Evolutionary conservation across 2,113 vertebrate genomes (phyloP).

Genomic region (Callospermophilus lateralis): DNA sequence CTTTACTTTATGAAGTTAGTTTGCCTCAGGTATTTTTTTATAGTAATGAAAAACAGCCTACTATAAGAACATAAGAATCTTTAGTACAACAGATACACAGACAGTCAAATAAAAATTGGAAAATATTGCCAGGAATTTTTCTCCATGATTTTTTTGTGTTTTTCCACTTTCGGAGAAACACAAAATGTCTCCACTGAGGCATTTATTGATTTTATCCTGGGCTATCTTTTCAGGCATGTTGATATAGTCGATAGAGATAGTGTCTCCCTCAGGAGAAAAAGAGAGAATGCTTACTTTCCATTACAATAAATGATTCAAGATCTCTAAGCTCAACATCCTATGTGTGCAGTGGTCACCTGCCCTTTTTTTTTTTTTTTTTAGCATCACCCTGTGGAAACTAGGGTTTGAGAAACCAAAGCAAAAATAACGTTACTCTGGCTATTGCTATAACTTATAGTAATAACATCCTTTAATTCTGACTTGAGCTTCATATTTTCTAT

Average conservation of each 20-base stretch:
- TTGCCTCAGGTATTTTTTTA: neutral
- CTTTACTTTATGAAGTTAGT: neutral
- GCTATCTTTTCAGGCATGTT: neutral
- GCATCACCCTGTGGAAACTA: neutral
- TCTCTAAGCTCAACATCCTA: neutral
- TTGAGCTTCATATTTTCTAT: neutral
- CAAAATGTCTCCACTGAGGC: neutral
- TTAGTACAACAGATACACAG: neutral
- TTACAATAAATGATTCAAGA: slow-evolving; percentile 28
- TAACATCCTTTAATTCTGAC: neutral
- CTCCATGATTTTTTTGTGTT: neutral
- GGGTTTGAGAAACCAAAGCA: neutral
- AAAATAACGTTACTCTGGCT: slow-evolving; percentile 2
- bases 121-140: neutral
- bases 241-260: neutral
- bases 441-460: neutral
- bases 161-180: neutral
- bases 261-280: neutral
- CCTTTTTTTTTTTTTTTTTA: neutral
- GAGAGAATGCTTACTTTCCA: neutral
- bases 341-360: neutral
- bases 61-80: neutral
- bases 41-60: neutral
- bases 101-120: slow-evolving; percentile 12
- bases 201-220: neutral